These are phyloP conservation scores for Syrista parreyssii DNA, from an alignment of 2,888 invertebrate species.

Conservation along the genomic window DNA sequence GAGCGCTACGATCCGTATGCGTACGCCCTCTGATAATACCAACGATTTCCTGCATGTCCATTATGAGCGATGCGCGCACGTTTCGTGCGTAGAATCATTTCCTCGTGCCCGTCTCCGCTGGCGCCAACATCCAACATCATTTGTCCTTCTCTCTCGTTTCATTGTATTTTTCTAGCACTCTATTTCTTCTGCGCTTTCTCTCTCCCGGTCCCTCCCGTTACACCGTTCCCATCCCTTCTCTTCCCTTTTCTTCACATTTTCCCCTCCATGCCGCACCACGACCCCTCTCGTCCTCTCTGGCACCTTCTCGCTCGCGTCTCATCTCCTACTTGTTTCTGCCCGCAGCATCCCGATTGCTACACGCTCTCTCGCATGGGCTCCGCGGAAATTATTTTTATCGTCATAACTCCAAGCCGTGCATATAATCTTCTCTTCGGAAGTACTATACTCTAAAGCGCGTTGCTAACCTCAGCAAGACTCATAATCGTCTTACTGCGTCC, in stretches of 20 bases:
- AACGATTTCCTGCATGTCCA: too few relatives aligned
- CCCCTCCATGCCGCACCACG: background rate
- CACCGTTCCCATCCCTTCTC: background rate
- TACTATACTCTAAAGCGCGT: background rate
- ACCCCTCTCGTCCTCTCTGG: background rate
- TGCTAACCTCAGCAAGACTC: too few relatives aligned
- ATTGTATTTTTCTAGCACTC: background rate
- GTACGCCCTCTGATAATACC: too few relatives aligned
- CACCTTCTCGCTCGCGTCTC: background rate
- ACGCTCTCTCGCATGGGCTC: conserved; percentile 36
- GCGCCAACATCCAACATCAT: too few relatives aligned
- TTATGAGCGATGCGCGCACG: too few relatives aligned
- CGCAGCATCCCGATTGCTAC: background rate
- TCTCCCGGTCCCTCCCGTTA: background rate
- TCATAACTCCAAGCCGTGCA: conserved; percentile 28
- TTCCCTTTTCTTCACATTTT: background rate
- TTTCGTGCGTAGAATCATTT: too few relatives aligned
- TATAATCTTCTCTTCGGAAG: conserved; percentile 16
- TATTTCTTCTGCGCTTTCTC: background rate
- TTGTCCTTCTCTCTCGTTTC: too few relatives aligned
- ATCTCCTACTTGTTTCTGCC: too few relatives aligned
- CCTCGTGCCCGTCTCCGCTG: too few relatives aligned
- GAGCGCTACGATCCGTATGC: too few relatives aligned
- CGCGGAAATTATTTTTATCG: conserved; percentile 48
- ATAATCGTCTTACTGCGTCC: too few relatives aligned